A percentile compares a stretch with the other conserved stretches of the same genome.
phyloP scores from a whole-genome alignment of 2,888 invertebrate genomes.

The Drosophila birchii region DNA sequence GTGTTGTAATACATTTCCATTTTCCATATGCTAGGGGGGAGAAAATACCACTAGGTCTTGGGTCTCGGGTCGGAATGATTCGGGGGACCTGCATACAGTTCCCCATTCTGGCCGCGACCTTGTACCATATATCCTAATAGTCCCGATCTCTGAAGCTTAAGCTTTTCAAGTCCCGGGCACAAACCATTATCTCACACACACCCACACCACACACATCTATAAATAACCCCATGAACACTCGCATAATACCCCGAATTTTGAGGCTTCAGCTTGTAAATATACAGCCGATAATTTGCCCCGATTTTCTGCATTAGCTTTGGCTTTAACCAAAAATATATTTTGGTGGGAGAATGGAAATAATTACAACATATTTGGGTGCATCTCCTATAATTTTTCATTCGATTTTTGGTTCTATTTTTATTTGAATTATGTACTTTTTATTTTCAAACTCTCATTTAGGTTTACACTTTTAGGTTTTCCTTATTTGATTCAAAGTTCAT shows the following conservation, averaged over 20 bases:
- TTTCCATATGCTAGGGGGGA: slow-evolving; percentile 67
- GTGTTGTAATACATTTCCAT: slow-evolving; percentile 85
- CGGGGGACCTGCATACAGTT: not conserved
- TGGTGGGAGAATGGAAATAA: slow-evolving; percentile 82
- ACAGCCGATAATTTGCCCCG: slow-evolving; percentile 73
- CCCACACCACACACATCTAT: slow-evolving; percentile 26
- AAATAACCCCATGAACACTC: slow-evolving; percentile 23
- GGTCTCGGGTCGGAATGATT: slow-evolving; percentile 20
- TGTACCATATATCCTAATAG: slow-evolving; percentile 28
- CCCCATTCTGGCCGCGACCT: slow-evolving; percentile 11
- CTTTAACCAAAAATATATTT: slow-evolving; percentile 51
- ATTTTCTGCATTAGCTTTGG: slow-evolving; percentile 62
- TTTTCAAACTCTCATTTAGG: slow-evolving; percentile 44
- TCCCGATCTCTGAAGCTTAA: slow-evolving; percentile 4
- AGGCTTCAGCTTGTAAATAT: slow-evolving; percentile 71
- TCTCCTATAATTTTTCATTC: slow-evolving; percentile 84
- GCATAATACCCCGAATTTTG: slow-evolving; percentile 42
- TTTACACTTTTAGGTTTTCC: slow-evolving; percentile 48
- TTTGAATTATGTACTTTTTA: slow-evolving; percentile 69
- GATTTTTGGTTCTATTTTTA: slow-evolving; percentile 65
- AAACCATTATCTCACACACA: slow-evolving; percentile 2
- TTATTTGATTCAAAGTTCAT: slow-evolving; percentile 19
- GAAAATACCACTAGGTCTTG: slow-evolving; percentile 1
- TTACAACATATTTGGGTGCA: slow-evolving; percentile 85
- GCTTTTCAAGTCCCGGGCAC: slow-evolving; percentile 18